These are phyloP conservation scores for Zoanthus gigantus DNA, from an alignment of 92 coral and sea anemone genomes.

Conservation along the genomic window DNA sequence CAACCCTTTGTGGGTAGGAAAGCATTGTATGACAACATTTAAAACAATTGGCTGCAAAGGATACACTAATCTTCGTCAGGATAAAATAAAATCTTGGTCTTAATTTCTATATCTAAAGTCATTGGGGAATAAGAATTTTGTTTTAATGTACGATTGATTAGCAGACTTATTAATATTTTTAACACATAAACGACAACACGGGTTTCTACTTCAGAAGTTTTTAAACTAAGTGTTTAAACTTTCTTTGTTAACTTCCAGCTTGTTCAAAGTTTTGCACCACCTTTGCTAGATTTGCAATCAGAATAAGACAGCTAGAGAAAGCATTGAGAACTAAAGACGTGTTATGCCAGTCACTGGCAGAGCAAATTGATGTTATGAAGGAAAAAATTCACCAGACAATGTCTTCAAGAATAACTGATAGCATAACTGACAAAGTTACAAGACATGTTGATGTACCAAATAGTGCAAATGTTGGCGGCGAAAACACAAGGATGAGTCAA, in stretches of 20 bases:
- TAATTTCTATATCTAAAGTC: no score
- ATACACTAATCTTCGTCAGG: no score
- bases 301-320: conserved; percentile 67
- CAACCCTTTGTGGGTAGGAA: no score
- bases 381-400: conserved; percentile 51
- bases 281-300: conserved; percentile 55
- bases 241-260: conserved; percentile 40
- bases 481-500: conserved; percentile 8
- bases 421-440: conserved; percentile 32
- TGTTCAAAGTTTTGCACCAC: conserved; percentile 51
- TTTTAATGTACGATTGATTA: no score
- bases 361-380: conserved; percentile 76
- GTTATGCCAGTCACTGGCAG: conserved; percentile 63
- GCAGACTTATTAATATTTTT: no score
- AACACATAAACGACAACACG: no score
- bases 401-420: conserved; percentile 53
- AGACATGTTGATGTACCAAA: neutral
- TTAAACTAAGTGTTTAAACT: neutral
- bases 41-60: no score
- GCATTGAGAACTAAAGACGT: conserved; percentile 63
- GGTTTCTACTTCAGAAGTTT: no score
- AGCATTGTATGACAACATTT: no score
- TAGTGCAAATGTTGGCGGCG: neutral
- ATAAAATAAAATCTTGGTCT: no score
- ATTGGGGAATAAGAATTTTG: no score